Conservation (phyloP, 2,797 vertebrate species). For the Salarias fasciatus region DNA sequence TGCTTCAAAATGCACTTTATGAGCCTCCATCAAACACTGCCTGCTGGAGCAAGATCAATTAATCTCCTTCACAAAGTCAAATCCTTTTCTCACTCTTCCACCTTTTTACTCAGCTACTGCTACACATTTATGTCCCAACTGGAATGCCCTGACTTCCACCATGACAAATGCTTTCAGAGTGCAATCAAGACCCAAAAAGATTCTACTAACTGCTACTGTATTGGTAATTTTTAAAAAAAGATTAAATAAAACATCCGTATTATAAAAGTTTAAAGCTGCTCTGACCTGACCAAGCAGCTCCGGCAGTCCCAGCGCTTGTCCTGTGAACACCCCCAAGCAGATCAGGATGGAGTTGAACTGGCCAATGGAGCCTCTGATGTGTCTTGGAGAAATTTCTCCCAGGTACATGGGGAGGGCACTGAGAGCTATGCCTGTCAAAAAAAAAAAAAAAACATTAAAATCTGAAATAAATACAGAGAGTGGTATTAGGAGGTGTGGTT, state of each 20-base stretch:
- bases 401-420: conserved; percentile 95
- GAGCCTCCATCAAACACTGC: too few species aligned
- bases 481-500: too few species aligned
- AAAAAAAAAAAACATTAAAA: conserved; percentile 3
- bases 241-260: neutral
- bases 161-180: too few species aligned
- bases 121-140: neutral
- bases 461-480: neutral
- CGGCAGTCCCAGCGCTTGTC: conserved; percentile 91
- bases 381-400: conserved; percentile 92
- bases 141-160: neutral
- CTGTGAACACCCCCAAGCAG: conserved; percentile 91
- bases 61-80: conserved; percentile 1
- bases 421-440: conserved; percentile 88
- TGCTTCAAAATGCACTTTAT: too few species aligned
- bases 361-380: conserved; percentile 90
- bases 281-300: conserved; percentile 93
- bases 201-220: too few species aligned
- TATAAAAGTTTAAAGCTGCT: conserved; percentile 10
- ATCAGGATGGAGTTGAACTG: conserved; percentile 95
- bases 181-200: neutral
- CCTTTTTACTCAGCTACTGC: neutral
- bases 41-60: neutral
- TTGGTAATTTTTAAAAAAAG: too few species aligned
- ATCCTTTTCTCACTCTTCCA: neutral